phyloP scores from a whole-genome alignment of 2,888 invertebrate genomes.

The Tromatobia lineatoria region DNA sequence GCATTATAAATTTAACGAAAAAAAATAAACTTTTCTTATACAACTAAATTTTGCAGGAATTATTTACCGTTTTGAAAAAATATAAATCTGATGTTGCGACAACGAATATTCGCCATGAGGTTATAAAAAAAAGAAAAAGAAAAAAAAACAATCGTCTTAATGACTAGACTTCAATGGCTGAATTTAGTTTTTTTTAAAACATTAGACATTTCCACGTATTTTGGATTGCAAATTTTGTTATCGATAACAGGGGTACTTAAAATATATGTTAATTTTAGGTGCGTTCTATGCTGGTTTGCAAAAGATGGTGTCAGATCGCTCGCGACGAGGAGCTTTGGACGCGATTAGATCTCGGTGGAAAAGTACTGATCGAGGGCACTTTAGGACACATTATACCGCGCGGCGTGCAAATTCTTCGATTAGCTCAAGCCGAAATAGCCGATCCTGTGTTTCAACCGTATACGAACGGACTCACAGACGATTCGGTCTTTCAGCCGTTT shows the following conservation, averaged over 20 bases:
- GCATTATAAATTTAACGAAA: neutral
- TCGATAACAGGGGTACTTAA: neutral
- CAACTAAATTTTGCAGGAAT: too few species aligned
- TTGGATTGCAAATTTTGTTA: neutral
- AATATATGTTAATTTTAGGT: slow-evolving; percentile 74
- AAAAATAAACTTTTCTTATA: too few species aligned
- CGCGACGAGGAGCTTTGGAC: slow-evolving; percentile 96
- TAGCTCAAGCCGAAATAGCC: slow-evolving; percentile 92
- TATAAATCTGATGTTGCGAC: too few species aligned
- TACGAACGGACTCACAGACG: slow-evolving; percentile 46
- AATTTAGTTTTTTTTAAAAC: too few species aligned
- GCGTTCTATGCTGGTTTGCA: slow-evolving; percentile 87
- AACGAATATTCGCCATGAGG: too few species aligned
- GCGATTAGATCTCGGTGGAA: slow-evolving; percentile 92
- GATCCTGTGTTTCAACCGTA: slow-evolving; percentile 86
- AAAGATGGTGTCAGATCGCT: slow-evolving; percentile 92
- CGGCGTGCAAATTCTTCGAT: slow-evolving; percentile 92
- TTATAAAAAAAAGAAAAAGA: too few species aligned
- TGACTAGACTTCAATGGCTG: too few species aligned
- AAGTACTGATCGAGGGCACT: slow-evolving; percentile 89
- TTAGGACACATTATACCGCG: slow-evolving; percentile 91
- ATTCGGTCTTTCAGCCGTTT: slow-evolving; percentile 82
- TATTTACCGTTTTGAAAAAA: too few species aligned
- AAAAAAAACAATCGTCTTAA: too few species aligned
- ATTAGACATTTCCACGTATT: too few species aligned